Evolutionary conservation across 2,797 vertebrate genomes (phyloP), one percentile per base, ranked within the genome.

Genomic region (Crocidura indochinensis): DNA sequence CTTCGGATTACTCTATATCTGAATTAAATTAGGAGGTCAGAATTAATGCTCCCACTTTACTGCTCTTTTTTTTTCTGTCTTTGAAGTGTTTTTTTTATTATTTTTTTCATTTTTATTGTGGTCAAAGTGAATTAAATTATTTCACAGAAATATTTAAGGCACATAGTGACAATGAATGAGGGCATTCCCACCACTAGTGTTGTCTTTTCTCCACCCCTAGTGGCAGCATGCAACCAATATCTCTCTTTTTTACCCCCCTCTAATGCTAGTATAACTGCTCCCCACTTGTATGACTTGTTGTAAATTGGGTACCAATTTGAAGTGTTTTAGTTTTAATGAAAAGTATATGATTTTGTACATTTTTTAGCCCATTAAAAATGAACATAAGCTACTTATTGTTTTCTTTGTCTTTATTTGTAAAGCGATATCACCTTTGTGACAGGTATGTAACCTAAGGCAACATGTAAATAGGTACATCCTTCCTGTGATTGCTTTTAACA

Each of bases 11-110:
- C 53, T 91, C 62, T 82, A 64, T 85, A 76, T 86, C 56, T 87
- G 71, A 93, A 93, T 92, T 83, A 83, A 92, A 87, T 90, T 87
- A 82, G 74, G 62, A 91, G n/a, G 11, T 90, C 79, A 75, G 84
- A 84, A 94, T 92, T 85, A 91, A 82, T 73, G 10, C 6, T 11
- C 12, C 8, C 83, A 20, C 8, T 49, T 81, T 84, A 49, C 17
- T 62, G 78, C 67, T 88, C 67, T 88, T 77, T 29, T 74, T 80
- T 81, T 88, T 64, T 44, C 77, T 84, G 17, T 86, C 69, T 90
- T 95, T 78, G 51, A 31, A 84, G 19, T 8, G 67, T 79, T 82
- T 71, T 82, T 38, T 38, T 38, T 38, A 2, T 38, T 38, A 2
- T 38, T 38, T 5, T 38, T 38, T 38, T 38, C 38, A 38, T 38